Base-by-base conservation (phyloP, 1,140 invertebrate species). In the Drosophila kepulauana region DNA sequence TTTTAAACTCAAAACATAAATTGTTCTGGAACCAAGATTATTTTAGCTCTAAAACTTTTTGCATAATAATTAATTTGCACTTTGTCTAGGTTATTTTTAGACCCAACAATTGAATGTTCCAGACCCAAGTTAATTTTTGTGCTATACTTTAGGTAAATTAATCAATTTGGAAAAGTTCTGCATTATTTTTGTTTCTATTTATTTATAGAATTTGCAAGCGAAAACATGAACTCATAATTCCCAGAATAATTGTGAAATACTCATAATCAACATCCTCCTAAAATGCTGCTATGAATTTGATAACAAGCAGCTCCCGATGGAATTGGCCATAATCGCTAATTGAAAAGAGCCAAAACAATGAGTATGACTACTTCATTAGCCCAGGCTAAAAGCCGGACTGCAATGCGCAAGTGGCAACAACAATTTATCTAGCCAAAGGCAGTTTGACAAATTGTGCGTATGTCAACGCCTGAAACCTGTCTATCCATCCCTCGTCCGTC, bases 311-410 rank as follows among this genome's bases (percentile, higher is more conserved):
- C 11, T 43, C 16, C 25, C 41, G 10, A 78, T 80, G 84, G 73
- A 84, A 78, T 66, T 74, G 51, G 73, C 77, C 57, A 61, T 82
- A 81, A 85, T 84, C 82, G 61, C 33, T 35, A 61, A 57, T 54
- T 63, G 75, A 49, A 20, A 69, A 13, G n/a, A 7, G 33, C 30
- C 45, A 75, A 78, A 86, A 87, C 76, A 88, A 87, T 77, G 69
- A 56, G 30, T 16, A 15, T 43, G 56, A 46, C 41, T 52, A 78
- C 76, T 88, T 87, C 84, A 81, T 87, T 87, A 82, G 84, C 57
- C 45, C 38, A 8, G 45, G 25, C 11, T 87, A 87, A 82, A 79
- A 67, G 57, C 49, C 58, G 51, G 54, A 74, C 79, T 64, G 57
- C 58, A 75, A 16, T 51, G 64, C 48, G 41, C 20, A 28, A 41